Conservation (phyloP, 2,797 vertebrate genomes). For the Dipus sagitta region DNA sequence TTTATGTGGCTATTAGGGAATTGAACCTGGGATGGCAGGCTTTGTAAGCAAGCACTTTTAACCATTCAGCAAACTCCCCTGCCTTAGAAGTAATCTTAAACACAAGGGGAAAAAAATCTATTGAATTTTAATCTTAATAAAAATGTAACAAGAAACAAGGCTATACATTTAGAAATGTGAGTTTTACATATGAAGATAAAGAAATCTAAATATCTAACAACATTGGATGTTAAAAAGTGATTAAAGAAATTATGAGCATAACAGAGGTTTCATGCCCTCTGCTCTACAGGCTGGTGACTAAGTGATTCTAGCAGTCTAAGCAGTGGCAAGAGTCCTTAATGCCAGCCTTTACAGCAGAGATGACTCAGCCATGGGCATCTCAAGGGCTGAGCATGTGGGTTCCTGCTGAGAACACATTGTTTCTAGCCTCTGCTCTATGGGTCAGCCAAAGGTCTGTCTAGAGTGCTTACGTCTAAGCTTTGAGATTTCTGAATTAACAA, state of each 20-base stretch:
- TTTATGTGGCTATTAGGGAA: no score
- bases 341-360: conserved; percentile 8
- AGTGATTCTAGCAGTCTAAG: conserved; percentile 30
- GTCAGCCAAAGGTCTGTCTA: conserved; percentile 68
- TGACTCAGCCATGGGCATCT: conserved; percentile 52
- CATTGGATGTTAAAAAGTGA: background rate
- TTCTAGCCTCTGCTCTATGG: background rate
- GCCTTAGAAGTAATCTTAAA: background rate
- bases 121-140: conserved; percentile 9
- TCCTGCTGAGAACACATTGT: conserved; percentile 44
- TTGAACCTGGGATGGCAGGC: no score
- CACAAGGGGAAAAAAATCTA: background rate
- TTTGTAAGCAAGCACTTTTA: no score
- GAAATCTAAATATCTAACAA: background rate
- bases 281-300: conserved; percentile 43
- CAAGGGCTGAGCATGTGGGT: conserved; percentile 27
- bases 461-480: background rate
- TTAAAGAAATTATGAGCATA: background rate
- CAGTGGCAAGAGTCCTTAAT: background rate
- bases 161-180: conserved; percentile 9
- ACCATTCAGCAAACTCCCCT: no score
- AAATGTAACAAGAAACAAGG: background rate
- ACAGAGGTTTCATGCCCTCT: conserved; percentile 48
- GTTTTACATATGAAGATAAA: conserved; percentile 47
- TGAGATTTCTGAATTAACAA: conserved; percentile 66